Evolutionary conservation across 2,797 vertebrate genomes (phyloP).

Genomic region (Passerculus sandwichensis): DNA sequence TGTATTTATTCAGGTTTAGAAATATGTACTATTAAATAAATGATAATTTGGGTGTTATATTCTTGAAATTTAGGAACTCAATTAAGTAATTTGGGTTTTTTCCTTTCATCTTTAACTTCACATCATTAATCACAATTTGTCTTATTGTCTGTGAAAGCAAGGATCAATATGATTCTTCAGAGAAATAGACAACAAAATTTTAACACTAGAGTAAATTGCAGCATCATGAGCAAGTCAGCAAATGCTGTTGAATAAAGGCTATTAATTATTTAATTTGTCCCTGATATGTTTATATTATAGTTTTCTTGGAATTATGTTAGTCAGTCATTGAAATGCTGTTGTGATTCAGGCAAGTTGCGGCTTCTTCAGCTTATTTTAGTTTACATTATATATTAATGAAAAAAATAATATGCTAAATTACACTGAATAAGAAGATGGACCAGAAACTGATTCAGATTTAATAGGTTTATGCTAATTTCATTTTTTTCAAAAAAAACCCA

Average conservation of each 20-base stretch:
- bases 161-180: background rate
- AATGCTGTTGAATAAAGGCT: background rate
- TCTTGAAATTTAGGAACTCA: background rate
- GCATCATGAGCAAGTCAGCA: background rate
- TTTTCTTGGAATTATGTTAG: background rate
- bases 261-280: background rate
- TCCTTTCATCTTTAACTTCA: background rate
- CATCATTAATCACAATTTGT: background rate
- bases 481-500: background rate
- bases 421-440: background rate
- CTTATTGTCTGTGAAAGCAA: background rate
- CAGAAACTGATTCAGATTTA: background rate
- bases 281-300: background rate
- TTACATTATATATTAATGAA: background rate
- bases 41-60: fast-evolving
- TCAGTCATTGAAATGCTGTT: background rate
- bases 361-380: background rate
- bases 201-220: background rate
- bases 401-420: background rate
- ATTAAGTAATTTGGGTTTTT: background rate
- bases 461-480: background rate
- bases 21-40: background rate
- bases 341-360: background rate
- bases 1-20: background rate
- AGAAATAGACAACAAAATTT: background rate